Conservation (phyloP, 1,140 invertebrate genomes). For the Drosophila albomicans region DNA sequence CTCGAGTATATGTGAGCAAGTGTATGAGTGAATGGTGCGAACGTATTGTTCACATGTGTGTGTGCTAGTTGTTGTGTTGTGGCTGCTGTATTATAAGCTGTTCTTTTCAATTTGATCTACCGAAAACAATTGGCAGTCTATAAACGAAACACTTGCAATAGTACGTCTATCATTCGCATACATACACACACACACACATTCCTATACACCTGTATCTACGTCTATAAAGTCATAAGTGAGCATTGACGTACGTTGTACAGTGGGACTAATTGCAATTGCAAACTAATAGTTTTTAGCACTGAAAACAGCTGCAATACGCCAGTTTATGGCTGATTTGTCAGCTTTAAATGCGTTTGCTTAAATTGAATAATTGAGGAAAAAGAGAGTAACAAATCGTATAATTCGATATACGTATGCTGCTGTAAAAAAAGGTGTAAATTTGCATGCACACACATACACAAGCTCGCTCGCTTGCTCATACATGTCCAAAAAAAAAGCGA, state of each 20-base stretch:
- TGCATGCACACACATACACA: conserved; percentile 68
- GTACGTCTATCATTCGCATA: conserved; percentile 22
- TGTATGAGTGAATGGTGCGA: conserved; percentile 5
- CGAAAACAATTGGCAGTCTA: conserved; percentile 53
- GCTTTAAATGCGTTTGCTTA: conserved; percentile 55
- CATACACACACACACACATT: conserved; percentile 5
- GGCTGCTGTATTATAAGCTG: conserved; percentile 48
- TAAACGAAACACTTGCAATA: conserved; percentile 50
- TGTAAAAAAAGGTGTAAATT: conserved; percentile 74
- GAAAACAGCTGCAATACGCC: conserved; percentile 29
- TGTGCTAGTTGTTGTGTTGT: conserved; percentile 37
- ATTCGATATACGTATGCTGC: conserved; percentile 24
- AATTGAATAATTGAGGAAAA: conserved; percentile 69
- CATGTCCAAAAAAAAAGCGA: conserved; percentile 18
- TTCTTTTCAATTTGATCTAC: conserved; percentile 54
- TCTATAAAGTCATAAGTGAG: conserved; percentile 17
- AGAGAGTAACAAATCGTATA: conserved; percentile 39
- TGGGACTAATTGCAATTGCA: conserved; percentile 42
- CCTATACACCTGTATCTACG: conserved; percentile 16
- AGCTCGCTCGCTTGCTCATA: conserved; percentile 13
- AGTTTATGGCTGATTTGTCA: conserved; percentile 25
- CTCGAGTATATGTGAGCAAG: conserved; percentile 20
- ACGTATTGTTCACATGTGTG: conserved; percentile 7
- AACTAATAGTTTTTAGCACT: conserved; percentile 5
- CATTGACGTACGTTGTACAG: conserved; percentile 45